Evolutionary conservation across 2,797 vertebrate species (phyloP).

Genomic region (Balearica regulorum): DNA sequence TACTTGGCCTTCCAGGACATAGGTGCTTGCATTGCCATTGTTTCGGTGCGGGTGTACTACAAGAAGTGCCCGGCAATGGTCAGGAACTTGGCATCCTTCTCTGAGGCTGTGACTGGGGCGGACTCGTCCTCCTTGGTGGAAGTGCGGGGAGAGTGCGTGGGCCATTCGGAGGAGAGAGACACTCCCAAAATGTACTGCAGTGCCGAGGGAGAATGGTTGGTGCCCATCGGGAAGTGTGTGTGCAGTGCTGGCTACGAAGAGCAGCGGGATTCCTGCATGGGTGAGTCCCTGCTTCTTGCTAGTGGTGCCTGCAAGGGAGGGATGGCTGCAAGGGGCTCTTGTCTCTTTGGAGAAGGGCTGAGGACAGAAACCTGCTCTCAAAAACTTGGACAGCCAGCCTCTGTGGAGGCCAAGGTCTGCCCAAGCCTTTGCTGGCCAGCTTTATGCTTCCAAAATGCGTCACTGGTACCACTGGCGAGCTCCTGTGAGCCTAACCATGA

Average conservation of each 20-base stretch:
- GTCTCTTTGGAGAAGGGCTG: not conserved
- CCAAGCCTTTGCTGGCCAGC: not conserved
- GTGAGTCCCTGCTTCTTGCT: conserved; percentile 73
- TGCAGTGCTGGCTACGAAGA: conserved; percentile 94
- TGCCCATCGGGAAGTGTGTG: conserved; percentile 94
- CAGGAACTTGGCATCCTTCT: conserved; percentile 92
- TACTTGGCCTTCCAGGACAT: conserved; percentile 98
- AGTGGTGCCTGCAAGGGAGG: not conserved
- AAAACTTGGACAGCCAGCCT: not conserved
- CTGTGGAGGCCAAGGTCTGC: not conserved
- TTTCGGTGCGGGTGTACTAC: conserved; percentile 92
- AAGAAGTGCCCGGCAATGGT: conserved; percentile 91
- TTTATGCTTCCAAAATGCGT: not conserved
- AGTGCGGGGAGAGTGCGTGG: conserved; percentile 91
- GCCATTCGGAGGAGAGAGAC: conserved; percentile 92
- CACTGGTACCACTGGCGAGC: too few species aligned
- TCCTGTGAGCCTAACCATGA: not conserved
- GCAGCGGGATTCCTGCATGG: conserved; percentile 86
- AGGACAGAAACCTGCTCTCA: not conserved
- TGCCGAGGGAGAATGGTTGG: conserved; percentile 95
- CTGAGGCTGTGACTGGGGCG: conserved; percentile 90
- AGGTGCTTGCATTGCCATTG: conserved; percentile 92
- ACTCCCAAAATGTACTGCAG: conserved; percentile 99
- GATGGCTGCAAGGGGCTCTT: not conserved
- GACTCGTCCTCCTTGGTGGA: conserved; percentile 96